Conservation (phyloP, 2,888 invertebrate species). For the Gastrophysa polygoni region DNA sequence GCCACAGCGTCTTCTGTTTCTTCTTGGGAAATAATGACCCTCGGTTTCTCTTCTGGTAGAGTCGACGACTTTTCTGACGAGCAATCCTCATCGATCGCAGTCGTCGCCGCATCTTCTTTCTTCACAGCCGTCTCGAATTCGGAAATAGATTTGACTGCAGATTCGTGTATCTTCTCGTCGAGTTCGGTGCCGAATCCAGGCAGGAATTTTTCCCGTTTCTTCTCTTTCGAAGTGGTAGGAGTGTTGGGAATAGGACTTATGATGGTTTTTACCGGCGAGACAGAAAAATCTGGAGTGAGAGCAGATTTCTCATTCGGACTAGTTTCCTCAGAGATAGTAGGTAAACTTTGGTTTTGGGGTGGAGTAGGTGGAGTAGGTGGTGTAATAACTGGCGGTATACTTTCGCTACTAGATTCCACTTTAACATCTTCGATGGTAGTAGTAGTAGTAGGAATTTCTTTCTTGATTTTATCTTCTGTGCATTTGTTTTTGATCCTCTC, state of each 20-base stretch:
- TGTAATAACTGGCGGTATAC: too few relatives aligned
- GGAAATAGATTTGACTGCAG: constrained; percentile 80
- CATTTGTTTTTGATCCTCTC: constrained; percentile 59
- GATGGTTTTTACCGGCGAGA: constrained; percentile 52
- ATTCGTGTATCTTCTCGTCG: constrained; percentile 76
- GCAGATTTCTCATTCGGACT: constrained; percentile 63
- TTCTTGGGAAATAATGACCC: constrained; percentile 87
- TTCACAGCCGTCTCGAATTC: constrained; percentile 58
- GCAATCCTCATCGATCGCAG: constrained; percentile 34
- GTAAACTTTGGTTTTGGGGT: constrained; percentile 65
- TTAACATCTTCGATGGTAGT: constrained; percentile 42
- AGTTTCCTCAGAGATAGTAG: constrained; percentile 65
- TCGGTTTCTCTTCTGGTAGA: constrained; percentile 73
- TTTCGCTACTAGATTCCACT: constrained; percentile 37
- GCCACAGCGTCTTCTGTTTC: constrained; percentile 93
- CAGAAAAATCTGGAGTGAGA: constrained; percentile 37
- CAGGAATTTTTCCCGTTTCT: constrained; percentile 68
- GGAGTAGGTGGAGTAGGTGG: constrained; percentile 45
- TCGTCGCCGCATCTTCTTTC: constrained; percentile 42
- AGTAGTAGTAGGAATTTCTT: constrained; percentile 39
- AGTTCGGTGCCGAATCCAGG: constrained; percentile 70
- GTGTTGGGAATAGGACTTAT: constrained; percentile 64
- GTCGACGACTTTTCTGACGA: constrained; percentile 52
- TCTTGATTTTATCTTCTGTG: constrained; percentile 46
- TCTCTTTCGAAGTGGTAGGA: constrained; percentile 55